These are phyloP conservation scores for Lasioglossum lativentre DNA, from an alignment of 2,888 invertebrate genomes.

Conservation along the genomic window DNA sequence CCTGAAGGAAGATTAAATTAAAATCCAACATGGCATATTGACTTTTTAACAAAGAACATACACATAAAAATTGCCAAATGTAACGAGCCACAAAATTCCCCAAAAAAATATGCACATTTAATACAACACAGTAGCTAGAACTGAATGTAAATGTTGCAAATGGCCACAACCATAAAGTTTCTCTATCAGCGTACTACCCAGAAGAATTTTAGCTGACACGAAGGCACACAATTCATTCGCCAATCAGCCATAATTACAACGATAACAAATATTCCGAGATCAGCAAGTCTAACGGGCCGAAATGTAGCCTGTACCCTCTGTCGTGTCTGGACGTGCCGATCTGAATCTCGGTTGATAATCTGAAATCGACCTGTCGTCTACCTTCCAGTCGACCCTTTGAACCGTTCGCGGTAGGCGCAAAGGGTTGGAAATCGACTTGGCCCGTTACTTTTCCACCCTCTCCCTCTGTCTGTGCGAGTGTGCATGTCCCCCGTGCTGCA, in stretches of 20 bases:
- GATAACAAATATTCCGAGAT: slow-evolving; percentile 15
- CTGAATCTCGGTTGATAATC: slow-evolving; percentile 41
- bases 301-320: background rate
- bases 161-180: background rate
- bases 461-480: background rate
- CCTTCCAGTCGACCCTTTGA: slow-evolving; percentile 25
- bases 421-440: slow-evolving; percentile 44
- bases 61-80: no score
- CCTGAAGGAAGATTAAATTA: no score
- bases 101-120: background rate
- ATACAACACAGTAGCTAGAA: background rate
- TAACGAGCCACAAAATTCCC: background rate
- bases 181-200: background rate
- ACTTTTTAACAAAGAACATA: no score
- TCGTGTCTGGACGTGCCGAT: slow-evolving; percentile 18
- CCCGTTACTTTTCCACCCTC: slow-evolving; percentile 39
- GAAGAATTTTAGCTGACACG: slow-evolving; percentile 7
- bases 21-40: no score
- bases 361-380: slow-evolving; percentile 51
- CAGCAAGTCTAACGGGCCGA: slow-evolving; percentile 11
- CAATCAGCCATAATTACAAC: slow-evolving; percentile 20
- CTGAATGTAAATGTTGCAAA: background rate
- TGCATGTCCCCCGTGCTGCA: background rate
- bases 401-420: background rate
- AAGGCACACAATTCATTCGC: background rate